Evolutionary conservation across 2,888 invertebrate species (phyloP).

Genomic region (Meteorus colon): DNA sequence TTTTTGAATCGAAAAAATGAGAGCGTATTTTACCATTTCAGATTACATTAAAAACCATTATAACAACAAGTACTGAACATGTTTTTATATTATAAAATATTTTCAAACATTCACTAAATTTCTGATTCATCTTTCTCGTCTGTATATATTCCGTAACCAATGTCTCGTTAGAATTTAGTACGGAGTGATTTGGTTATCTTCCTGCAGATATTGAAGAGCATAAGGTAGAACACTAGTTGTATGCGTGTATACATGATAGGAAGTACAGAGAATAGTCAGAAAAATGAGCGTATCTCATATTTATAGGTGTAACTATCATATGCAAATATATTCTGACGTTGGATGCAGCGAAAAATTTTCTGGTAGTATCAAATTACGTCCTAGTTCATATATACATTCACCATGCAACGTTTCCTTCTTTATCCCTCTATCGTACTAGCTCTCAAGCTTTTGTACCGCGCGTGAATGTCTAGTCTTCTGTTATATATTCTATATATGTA

Average conservation of each 20-base stretch:
- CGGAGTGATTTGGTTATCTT: no score
- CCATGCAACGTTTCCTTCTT: not conserved
- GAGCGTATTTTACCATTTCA: no score
- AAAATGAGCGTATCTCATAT: not conserved
- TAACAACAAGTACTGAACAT: no score
- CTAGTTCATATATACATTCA: not conserved
- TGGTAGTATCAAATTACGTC: not conserved
- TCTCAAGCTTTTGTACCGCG: slow-evolving; percentile 2
- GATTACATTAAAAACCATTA: no score
- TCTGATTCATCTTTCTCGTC: no score
- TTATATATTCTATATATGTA: not conserved
- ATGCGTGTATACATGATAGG: not conserved
- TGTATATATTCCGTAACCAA: no score
- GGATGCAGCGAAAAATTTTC: not conserved
- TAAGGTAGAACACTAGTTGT: no score
- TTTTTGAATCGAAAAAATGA: no score
- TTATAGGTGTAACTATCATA: not conserved
- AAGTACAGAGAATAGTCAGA: not conserved
- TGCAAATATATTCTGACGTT: not conserved
- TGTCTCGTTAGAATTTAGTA: no score
- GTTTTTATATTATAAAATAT: no score
- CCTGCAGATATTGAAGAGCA: no score
- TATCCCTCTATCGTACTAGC: not conserved
- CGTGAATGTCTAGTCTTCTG: not conserved
- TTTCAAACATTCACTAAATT: no score